Evolutionary conservation across 1,140 invertebrate species (phyloP).

Genomic region (Trissolcus basalis): DNA sequence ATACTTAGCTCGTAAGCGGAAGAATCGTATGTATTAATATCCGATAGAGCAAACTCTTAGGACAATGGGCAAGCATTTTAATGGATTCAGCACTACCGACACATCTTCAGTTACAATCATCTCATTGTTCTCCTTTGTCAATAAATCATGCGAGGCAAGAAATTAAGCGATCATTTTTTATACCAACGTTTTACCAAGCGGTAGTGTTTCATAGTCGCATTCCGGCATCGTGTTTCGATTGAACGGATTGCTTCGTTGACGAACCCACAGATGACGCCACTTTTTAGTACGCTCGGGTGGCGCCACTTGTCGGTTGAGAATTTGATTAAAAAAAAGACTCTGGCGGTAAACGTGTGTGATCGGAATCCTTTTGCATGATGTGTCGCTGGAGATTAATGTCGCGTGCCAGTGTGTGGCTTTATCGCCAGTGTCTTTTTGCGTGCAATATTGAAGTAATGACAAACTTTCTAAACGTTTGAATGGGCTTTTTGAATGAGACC

Average conservation of each 20-base stretch:
- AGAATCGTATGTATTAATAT: constrained; percentile 36
- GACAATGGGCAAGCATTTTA: constrained; percentile 30
- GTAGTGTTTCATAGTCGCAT: constrained; percentile 35
- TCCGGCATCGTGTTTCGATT: constrained; percentile 33
- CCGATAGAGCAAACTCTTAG: constrained; percentile 42
- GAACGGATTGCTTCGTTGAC: constrained; percentile 37
- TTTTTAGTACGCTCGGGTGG: background rate
- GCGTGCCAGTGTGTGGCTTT: constrained; percentile 23
- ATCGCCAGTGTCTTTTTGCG: constrained; percentile 51
- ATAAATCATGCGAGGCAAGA: too few relatives aligned
- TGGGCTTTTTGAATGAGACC: constrained; percentile 9
- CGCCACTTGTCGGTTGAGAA: constrained; percentile 1
- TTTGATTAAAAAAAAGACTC: constrained; percentile 27
- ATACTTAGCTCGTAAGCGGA: constrained; percentile 30
- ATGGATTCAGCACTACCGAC: constrained; percentile 6
- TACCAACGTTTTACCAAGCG: background rate
- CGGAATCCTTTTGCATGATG: constrained; percentile 7
- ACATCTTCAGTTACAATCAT: background rate
- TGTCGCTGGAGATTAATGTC: constrained; percentile 19
- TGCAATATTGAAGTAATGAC: constrained; percentile 31
- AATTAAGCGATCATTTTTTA: background rate
- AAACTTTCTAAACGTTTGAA: background rate
- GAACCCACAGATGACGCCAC: constrained; percentile 4
- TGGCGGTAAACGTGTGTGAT: constrained; percentile 33
- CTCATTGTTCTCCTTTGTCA: too few relatives aligned